Evolutionary conservation across 2,113 vertebrate genomes (phyloP), one percentile per base, ranked within the genome.

Genomic region (Heterotis niloticus): DNA sequence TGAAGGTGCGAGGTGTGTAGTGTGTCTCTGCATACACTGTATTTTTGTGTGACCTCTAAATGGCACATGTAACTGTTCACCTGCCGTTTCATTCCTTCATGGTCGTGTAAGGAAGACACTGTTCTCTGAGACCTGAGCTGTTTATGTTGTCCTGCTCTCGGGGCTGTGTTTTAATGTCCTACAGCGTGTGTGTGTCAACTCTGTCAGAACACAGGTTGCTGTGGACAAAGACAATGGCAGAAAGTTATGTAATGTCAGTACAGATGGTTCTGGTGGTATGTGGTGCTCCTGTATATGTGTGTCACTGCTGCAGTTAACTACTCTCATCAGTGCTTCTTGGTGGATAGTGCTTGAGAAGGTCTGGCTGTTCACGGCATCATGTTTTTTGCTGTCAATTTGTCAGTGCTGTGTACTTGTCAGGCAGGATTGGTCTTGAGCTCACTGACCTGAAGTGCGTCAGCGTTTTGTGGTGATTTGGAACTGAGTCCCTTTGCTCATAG

Each of bases 1-100:
- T 86, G 84, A 86, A 88, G 86, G 86, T 88, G 86, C 83, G 85
- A 86, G 86, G 85, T 88, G 86, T 88, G 85, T 82, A 84, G 83
- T 80, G 81, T 86, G 77, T 83, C 69, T 78, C 78, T 79, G 75
- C 70, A 44, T 56, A 82, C 80, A 78, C 79, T 4, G 54, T 67
- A 5, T 70, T 26, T 29, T 54, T 78, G 77, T 54, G 57, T 67
- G 77, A 59, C 77, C 57, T 78, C 34, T 78, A 60, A 57, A 78
- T 12, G 29, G 71, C 52, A 5, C 44, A 65, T 34, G 67, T 67
- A n/a, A 12, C 64, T 23, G 28, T 66, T 67, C 64, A 52, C 10
- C 0, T 57, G 52, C 16, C 16, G 18, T 52, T 18, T 14, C 56
- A 52, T 26, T 59, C 54, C 14, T n/a, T 54, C 4, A 51, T 71